Percentiles rank a stretch among this genome's conserved stretches.
Conservation (phyloP, 2,888 invertebrate species). For the Plebejus anna region DNA sequence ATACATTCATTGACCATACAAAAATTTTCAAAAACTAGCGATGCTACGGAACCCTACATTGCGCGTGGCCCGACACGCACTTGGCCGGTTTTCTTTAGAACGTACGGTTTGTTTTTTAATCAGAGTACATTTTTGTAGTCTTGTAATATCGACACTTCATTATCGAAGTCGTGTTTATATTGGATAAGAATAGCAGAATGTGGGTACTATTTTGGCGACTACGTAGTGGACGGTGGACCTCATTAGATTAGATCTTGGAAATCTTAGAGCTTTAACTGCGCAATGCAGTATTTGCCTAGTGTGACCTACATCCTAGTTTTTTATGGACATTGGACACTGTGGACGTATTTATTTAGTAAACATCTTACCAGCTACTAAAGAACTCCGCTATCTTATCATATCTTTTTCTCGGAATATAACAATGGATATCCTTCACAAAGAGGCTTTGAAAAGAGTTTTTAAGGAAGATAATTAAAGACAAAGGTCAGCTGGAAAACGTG, state of each 20-base stretch:
- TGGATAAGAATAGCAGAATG: neutral
- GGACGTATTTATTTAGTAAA: constrained; percentile 6
- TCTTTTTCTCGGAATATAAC: constrained; percentile 4
- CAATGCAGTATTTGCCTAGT: neutral
- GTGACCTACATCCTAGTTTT: neutral
- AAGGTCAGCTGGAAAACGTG: constrained; percentile 17
- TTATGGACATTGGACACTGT: neutral
- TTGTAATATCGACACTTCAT: neutral
- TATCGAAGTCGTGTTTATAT: neutral
- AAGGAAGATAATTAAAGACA: constrained; percentile 19
- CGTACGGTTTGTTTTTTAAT: no score
- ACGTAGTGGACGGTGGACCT: no score
- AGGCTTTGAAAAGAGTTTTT: constrained; percentile 17
- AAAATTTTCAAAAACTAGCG: no score
- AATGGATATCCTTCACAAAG: constrained; percentile 19
- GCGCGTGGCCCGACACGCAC: no score
- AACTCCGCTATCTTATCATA: constrained; percentile 6
- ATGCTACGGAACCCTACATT: no score
- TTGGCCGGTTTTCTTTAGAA: no score
- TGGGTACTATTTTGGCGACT: neutral
- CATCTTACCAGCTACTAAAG: constrained; percentile 6
- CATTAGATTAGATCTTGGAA: neutral
- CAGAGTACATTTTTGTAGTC: neutral
- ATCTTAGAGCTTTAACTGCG: neutral
- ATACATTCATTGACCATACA: no score